Conservation (phyloP, 2,113 vertebrate species). For the Pantherophis guttatus region DNA sequence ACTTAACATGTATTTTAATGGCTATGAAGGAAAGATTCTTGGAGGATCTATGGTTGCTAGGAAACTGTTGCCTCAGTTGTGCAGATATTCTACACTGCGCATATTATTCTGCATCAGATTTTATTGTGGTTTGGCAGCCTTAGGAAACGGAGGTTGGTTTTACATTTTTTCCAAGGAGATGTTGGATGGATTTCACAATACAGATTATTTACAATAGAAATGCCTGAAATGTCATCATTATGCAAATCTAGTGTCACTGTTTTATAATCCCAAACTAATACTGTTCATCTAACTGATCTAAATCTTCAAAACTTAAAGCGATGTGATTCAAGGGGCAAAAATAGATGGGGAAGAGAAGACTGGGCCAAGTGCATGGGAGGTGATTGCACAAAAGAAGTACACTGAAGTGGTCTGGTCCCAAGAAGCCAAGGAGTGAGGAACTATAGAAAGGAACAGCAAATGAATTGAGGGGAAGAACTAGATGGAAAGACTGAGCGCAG, state of each 20-base stretch:
- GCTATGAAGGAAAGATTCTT: constrained; percentile 62
- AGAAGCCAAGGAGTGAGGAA: background rate
- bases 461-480: background rate
- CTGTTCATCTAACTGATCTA: background rate
- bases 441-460: background rate
- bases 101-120: constrained; percentile 54
- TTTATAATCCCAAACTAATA: background rate
- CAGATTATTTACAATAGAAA: background rate
- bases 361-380: background rate
- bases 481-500: background rate
- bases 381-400: background rate
- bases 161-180: constrained; percentile 13
- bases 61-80: constrained; percentile 62
- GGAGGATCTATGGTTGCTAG: constrained; percentile 67
- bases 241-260: background rate
- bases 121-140: constrained; percentile 41
- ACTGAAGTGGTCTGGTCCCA: background rate
- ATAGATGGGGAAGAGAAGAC: background rate
- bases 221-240: background rate
- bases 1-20: constrained; percentile 66
- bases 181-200: constrained; percentile 20
- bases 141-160: constrained; percentile 48
- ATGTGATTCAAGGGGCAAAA: background rate
- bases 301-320: background rate
- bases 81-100: constrained; percentile 56